Base-by-base conservation (phyloP, 2,113 vertebrate species). In the Sorex fumeus region DNA sequence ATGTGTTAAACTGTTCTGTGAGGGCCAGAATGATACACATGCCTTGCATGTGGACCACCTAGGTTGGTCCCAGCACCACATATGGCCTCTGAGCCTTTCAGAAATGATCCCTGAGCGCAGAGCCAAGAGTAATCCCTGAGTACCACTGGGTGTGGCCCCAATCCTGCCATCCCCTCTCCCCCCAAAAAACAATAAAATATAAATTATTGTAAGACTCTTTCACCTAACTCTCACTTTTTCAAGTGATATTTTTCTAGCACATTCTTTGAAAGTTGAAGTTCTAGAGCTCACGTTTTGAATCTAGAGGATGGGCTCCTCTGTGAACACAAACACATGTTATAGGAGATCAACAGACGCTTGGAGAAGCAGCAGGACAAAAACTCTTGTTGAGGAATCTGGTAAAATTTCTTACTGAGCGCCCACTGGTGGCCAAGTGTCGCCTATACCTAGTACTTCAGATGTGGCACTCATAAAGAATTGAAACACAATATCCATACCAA, bases 381-480 rank as follows among this genome's bases (percentile, higher is more conserved):
- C 23, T 77, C 9, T 12, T 27, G 64, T 64, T 11, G 6, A 79
- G 76, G 64, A 45, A 47, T 28, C 9, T 3, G 32, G 32, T 83
- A 25, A 83, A 53, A n/a, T 84, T 34, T 71, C 70, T 75, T 89
- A 21, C 12, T 43, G 53, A 93, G 90, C 25, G 1, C 81, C 93
- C 75, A 90, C 88, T 94, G 72, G 88, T 94, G 95, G 91, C 57
- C 72, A 79, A 4, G 0, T 23, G 5, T 43, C 8, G 64, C 60
- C 34, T 75, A 27, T 77, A 45, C 62, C 21, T 2, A 28, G 43
- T 66, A 74, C 12, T 62, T 93, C 47, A 66, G 75, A 32, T 40
- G 30, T n/a, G 40, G 3, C 34, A 92, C 30, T 43, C 34, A 15
- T 28, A 66, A 7, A 60, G 18, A 21, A 16, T 19, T 60, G 21